Base-by-base conservation (phyloP, 1,140 invertebrate genomes). In the Ceratitis capitata region DNA sequence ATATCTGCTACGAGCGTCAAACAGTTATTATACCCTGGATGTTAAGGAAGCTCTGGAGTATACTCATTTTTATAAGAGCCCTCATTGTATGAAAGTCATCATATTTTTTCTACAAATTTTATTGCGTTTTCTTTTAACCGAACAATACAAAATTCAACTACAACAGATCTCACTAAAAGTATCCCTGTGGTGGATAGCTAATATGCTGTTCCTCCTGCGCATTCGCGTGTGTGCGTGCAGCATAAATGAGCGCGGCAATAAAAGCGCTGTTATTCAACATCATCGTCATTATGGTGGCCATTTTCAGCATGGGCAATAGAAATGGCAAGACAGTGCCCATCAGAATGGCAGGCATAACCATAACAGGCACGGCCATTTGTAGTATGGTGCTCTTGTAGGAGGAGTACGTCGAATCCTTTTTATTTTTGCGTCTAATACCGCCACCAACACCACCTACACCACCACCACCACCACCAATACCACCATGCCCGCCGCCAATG, bases 181-280 rank as follows among this genome's bases (percentile, higher is more conserved):
- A 45, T 26, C 69, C 69, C 4, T 78, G 69, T 26, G 69, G 69
- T 1, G 69, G 69, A 39, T 89, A 90, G 85, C 83, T 91, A 83
- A 87, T 90, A 47, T 87, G 88, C 86, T 83, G 90, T 61, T 82
- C 89, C 39, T 87, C 87, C 29, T 85, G 84, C 4, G 86, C 56
- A 64, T 86, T 86, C 2, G 85, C 85, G 39, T 86, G 85, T 26
- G 85, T 87, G 2, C 86, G 86, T 12, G 88, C 88, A 0, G 91
- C 91, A 39, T 92, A 92, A 64, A 92, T 86, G 23, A 92, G 51
- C 35, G 91, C 91, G 1, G 91, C 90, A 85, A 92, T 86, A 32
- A 92, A 89, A 39, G 91, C 91, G 29, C 90, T 90, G 84, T 92
- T 92, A 83, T 92, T 92, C 88, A 92, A 87, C 10, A 92, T 85